A percentile compares a stretch with the other conserved stretches of the same genome.
Evolutionary conservation across 2,797 vertebrate species (phyloP).

Genomic region (Echiichthys vipera): DNA sequence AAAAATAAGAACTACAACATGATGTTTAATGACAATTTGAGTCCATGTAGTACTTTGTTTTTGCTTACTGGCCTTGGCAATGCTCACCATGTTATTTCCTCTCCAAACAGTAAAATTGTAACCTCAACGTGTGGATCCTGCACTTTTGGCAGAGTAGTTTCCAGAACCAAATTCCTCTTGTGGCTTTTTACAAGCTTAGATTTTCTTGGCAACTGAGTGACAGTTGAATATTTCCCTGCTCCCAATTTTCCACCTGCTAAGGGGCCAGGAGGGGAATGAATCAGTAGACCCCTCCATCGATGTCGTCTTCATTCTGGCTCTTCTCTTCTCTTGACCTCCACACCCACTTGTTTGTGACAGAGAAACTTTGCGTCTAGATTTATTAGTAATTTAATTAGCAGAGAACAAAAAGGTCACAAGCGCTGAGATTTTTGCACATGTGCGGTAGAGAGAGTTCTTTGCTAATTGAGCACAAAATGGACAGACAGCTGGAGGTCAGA

Average conservation of each 20-base stretch:
- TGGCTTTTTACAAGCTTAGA: conserved; percentile 15
- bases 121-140: conserved; percentile 18
- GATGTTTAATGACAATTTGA: not conserved
- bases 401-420: conserved; percentile 61
- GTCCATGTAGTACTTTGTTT: not conserved
- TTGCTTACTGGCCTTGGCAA: conserved; percentile 6
- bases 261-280: conserved; percentile 24
- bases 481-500: conserved; percentile 78
- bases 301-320: conserved; percentile 22
- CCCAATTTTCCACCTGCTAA: conserved; percentile 29
- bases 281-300: conserved; percentile 34
- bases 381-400: conserved; percentile 74
- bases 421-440: conserved; percentile 51
- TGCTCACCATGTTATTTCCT: conserved; percentile 1
- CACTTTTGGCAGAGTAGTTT: not conserved
- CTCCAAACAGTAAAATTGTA: not conserved
- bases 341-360: conserved; percentile 38
- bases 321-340: conserved; percentile 32
- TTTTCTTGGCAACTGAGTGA: conserved; percentile 28
- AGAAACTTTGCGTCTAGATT: conserved; percentile 55
- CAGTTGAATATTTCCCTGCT: conserved; percentile 8
- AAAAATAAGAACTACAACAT: not conserved
- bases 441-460: conserved; percentile 57
- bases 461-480: conserved; percentile 77
- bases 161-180: not conserved